Conservation (phyloP, 2,888 invertebrate species). For the Heliconius ethilla region DNA sequence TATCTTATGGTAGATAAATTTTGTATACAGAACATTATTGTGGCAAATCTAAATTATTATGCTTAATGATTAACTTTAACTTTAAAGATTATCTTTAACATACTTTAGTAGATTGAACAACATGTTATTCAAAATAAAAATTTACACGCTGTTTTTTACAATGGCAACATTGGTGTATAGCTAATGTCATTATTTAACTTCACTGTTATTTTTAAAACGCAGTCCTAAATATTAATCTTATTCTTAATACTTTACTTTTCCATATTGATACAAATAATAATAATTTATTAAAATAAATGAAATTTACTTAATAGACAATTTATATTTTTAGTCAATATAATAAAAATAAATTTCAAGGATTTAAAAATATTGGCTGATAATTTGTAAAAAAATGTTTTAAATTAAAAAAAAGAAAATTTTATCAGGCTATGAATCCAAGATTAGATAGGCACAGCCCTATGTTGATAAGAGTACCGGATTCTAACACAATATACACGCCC, state of each 20-base stretch:
- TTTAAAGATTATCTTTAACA: no score
- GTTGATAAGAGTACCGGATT: constrained; percentile 69
- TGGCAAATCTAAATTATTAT: background rate
- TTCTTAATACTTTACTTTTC: background rate
- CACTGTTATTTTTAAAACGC: background rate
- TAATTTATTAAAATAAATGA: constrained; percentile 3
- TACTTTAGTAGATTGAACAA: no score
- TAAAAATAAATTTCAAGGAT: no score
- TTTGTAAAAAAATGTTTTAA: constrained; percentile 54
- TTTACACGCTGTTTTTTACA: background rate
- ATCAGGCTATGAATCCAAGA: constrained; percentile 67
- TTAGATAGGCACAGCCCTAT: constrained; percentile 76
- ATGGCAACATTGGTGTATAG: background rate
- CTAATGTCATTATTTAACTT: background rate
- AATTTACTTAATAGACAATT: background rate
- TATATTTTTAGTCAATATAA: no score
- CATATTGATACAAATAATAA: background rate
- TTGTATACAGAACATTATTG: no score
- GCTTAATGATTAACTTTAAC: background rate
- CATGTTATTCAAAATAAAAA: background rate
- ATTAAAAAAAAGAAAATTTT: constrained; percentile 56
- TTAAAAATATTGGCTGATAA: constrained; percentile 16
- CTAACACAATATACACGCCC: constrained; percentile 59
- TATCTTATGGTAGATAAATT: no score
- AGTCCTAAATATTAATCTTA: background rate